Base-by-base conservation (phyloP, 2,113 vertebrate species). In the Ranitomeya imitator region DNA sequence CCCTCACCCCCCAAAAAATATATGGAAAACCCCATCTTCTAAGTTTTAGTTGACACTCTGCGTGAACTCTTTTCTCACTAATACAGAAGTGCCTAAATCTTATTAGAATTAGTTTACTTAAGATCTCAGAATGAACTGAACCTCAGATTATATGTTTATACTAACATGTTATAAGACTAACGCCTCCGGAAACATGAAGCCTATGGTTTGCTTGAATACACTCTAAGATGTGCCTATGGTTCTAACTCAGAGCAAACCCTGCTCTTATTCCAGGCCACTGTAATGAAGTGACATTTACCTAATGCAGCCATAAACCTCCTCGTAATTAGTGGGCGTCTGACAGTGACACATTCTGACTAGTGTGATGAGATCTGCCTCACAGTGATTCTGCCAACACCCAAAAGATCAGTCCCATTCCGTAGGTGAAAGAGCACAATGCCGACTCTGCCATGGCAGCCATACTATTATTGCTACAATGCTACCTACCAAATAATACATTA, bases 211-310 rank as follows among this genome's bases (percentile, higher is more conserved):
- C 90, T 78, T 91, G 91, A 91, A 85, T 88, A 91, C 92, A 77
- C 87, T 92, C 92, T 57, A 88, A 89, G 91, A 93, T 92, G 92
- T 92, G 92, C 94, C 93, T 76, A 93, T 91, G 90, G 93, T 92
- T 92, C 91, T 93, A 93, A 95, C 92, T 94, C 91, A 93, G 91
- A 93, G 90, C 92, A 92, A 91, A 93, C 92, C 92, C 92, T 92
- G 0, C 91, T 92, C 93, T 93, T 93, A 94, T 93, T 94, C 93
- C 92, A 93, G 94, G 94, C 94, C 91, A 94, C 92, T 94, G 93
- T 92, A 93, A 95, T 96, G 95, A 96, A 96, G 95, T 97, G 96
- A 97, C 96, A 97, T 97, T 97, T 97, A 96, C 94, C 95, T 97
- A 97, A 98, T 96, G 94, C 94, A 95, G 93, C 95, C 94, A 95